phyloP scores from a whole-genome alignment of 2,113 vertebrate genomes.

The Phalacrocorax aristotelis region DNA sequence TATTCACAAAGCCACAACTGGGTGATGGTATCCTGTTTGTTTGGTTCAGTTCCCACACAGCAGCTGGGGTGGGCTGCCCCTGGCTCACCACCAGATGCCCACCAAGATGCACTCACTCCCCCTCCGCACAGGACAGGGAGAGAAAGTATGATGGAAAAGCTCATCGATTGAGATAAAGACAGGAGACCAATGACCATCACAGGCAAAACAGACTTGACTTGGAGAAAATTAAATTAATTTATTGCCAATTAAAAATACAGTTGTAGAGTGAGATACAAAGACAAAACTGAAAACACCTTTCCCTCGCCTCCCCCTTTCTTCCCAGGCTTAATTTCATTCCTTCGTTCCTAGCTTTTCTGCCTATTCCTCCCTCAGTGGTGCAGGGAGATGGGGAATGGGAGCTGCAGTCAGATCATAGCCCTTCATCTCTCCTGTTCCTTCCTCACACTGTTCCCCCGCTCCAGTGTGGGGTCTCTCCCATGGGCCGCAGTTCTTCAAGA shows the following conservation, averaged over 20 bases:
- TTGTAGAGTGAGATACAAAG: not conserved
- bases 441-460: not conserved
- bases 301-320: not conserved
- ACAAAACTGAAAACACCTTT: not conserved
- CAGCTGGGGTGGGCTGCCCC: not conserved
- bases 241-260: not conserved
- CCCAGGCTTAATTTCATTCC: not conserved
- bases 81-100: not conserved
- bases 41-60: not conserved
- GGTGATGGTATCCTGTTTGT: not conserved
- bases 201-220: not conserved
- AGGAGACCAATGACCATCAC: not conserved
- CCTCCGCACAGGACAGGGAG: not conserved
- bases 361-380: not conserved
- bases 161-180: not conserved
- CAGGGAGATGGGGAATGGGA: not conserved
- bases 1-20: not conserved
- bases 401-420: not conserved
- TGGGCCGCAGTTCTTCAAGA: not conserved
- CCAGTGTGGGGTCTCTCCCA: not conserved
- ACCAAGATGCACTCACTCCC: not conserved
- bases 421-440: not conserved
- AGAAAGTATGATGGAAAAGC: not conserved
- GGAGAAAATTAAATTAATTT: not conserved
- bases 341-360: not conserved